phyloP scores from a whole-genome alignment of 2,888 invertebrate genomes.

The Tipula lateralis region DNA sequence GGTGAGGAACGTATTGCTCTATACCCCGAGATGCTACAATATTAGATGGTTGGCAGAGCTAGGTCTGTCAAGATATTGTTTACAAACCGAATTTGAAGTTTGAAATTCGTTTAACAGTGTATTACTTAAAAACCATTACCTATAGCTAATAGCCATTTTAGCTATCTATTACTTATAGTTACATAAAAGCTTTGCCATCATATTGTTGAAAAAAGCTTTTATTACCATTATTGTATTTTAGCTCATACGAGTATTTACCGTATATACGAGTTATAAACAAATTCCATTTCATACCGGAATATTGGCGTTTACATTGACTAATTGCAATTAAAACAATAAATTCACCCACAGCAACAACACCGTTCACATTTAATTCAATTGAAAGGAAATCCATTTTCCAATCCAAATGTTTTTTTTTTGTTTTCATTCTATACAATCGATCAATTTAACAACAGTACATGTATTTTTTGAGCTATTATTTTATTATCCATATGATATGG shows the following conservation, averaged over 20 bases:
- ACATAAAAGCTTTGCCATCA: not conserved
- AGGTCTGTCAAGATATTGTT: no score
- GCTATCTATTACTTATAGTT: no score
- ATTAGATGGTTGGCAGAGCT: no score
- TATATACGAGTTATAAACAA: not conserved
- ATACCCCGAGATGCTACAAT: no score
- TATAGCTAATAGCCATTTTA: no score
- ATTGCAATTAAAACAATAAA: slow-evolving; percentile 15
- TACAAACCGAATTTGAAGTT: no score
- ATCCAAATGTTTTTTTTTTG: not conserved
- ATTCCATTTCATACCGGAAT: not conserved
- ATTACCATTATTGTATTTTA: not conserved
- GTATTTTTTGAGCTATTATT: not conserved
- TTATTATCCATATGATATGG: not conserved
- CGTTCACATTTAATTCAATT: not conserved
- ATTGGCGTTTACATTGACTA: not conserved
- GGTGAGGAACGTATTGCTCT: no score
- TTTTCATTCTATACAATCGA: not conserved
- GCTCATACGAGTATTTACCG: no score
- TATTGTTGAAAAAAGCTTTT: not conserved
- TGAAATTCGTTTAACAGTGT: no score
- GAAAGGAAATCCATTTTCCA: slow-evolving; percentile 24
- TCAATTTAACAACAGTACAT: slow-evolving; percentile 4
- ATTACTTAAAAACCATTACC: no score
- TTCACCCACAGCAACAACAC: not conserved